These are phyloP conservation scores for Cossypha dichroa DNA, from an alignment of 2,797 vertebrate genomes.

Conservation along the genomic window DNA sequence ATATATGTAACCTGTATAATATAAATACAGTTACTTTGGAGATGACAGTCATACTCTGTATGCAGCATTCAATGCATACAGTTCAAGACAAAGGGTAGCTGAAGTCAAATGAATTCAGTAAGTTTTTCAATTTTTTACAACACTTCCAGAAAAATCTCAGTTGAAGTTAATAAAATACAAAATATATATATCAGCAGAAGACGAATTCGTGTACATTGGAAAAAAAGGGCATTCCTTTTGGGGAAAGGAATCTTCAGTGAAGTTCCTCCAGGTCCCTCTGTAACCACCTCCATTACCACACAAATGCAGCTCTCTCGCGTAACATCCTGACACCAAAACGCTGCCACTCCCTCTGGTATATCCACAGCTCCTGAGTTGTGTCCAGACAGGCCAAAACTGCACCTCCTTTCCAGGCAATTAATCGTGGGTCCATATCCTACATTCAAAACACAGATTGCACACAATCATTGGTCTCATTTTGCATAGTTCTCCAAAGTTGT, in stretches of 20 bases:
- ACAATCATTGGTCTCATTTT: not conserved
- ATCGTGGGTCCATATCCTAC: constrained; percentile 93
- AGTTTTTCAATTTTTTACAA: not conserved
- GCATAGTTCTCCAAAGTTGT: not conserved
- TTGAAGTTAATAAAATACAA: not conserved
- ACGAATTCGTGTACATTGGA: not conserved
- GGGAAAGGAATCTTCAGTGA: not conserved
- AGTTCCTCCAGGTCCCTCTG: not conserved
- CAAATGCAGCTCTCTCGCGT: constrained; percentile 92
- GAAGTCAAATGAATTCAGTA: not conserved
- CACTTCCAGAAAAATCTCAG: not conserved
- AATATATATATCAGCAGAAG: not conserved
- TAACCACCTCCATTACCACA: constrained; percentile 77
- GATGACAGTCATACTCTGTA: not conserved
- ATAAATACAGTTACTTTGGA: not conserved
- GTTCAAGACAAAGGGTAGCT: not conserved
- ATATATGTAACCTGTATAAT: not conserved
- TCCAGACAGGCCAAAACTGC: constrained; percentile 94
- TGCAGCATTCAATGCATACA: not conserved
- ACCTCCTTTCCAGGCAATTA: constrained; percentile 96
- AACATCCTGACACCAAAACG: constrained; percentile 96
- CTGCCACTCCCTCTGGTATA: constrained; percentile 94
- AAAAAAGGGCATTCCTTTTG: not conserved
- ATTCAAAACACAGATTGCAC: not conserved
- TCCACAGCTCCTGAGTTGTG: constrained; percentile 97